Base-by-base conservation (phyloP, 2,888 invertebrate genomes). In the Callinectes sapidus region DNA sequence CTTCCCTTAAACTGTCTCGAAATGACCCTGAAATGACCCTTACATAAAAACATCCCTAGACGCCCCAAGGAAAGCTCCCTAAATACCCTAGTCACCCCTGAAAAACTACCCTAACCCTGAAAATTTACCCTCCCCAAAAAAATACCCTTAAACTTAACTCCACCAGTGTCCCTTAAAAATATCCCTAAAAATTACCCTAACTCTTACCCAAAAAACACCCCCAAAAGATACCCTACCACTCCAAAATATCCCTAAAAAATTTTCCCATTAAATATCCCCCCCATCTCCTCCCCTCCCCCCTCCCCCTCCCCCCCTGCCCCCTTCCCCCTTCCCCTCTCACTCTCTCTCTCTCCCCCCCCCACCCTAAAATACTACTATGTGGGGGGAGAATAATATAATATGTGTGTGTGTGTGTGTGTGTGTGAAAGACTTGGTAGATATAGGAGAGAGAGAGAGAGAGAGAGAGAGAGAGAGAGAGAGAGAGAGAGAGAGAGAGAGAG, bases 371-470 rank as follows among this genome's bases (percentile, higher is more conserved):
- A 13, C 13, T 6, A 8, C 16, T 32, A 32, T 13, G 28, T n/a
- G 23, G 77, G 13, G 77, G 77, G 0, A 35, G 13, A 13, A 28
- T 71, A 28, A 8, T 71, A 28, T 71, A 5, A 28, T 71, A 8
- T 28, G 71, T 71, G 28, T 71, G 71, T 77, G 71, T 77, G 71
- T 77, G 71, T 77, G 71, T 77, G 71, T 77, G 71, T 77, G 71
- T 77, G 23, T 71, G 71, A 5, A 71, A 23, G 28, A 10, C 8
- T 71, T 28, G 28, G 10, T 71, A 10, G 10, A 1, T 28, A 13
- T 2, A 16, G 1, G 1, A 14, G 5, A 71, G 8, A 71, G 16
- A 71, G 13, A 71, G 18, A 71, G 5, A 71, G 8, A 71, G 16
- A 71, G 6, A 71, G 6, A n/a, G 71, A n/a, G 23, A 71, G 71